Percentiles rank a stretch among this genome's conserved stretches.
phyloP scores from a whole-genome alignment of 2,797 vertebrate species.

The Urocyon cinereoargenteus region DNA sequence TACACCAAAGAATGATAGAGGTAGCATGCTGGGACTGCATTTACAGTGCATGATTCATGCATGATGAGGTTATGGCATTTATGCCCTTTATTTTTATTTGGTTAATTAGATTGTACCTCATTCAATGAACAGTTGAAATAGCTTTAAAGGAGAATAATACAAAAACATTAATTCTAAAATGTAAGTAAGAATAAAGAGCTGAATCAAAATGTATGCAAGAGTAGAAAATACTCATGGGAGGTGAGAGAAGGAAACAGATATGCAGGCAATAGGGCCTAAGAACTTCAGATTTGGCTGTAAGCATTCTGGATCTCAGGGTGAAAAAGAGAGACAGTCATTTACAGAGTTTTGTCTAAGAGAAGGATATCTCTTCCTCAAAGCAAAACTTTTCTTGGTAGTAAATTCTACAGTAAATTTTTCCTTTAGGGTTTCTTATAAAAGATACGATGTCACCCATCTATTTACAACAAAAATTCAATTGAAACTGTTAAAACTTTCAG shows the following conservation, averaged over 20 bases:
- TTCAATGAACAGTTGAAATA: conserved; percentile 36
- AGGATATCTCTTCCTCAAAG: neutral
- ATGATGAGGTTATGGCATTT: neutral
- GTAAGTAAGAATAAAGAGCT: conserved; percentile 19
- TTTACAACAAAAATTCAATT: conserved; percentile 20
- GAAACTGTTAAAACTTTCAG: conserved; percentile 18
- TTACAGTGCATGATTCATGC: neutral
- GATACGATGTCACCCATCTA: neutral
- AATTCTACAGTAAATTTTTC: conserved; percentile 51
- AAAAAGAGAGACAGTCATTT: neutral
- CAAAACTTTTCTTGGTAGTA: neutral
- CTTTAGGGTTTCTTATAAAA: conserved; percentile 30
- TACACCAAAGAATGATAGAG: conserved; percentile 18
- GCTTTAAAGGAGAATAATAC: conserved; percentile 16
- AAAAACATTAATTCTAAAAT: conserved; percentile 48
- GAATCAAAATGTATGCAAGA: neutral
- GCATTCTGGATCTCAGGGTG: conserved; percentile 12
- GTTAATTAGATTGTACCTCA: conserved; percentile 25
- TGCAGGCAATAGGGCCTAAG: neutral
- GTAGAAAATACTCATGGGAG: neutral
- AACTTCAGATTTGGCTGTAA: neutral
- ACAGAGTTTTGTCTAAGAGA: neutral
- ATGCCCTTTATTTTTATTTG: conserved; percentile 29
- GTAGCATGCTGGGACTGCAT: conserved; percentile 1
- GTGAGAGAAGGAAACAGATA: neutral